These are phyloP conservation scores for Eulimnadia texana DNA, from an alignment of 1,140 invertebrate genomes.

Conservation along the genomic window DNA sequence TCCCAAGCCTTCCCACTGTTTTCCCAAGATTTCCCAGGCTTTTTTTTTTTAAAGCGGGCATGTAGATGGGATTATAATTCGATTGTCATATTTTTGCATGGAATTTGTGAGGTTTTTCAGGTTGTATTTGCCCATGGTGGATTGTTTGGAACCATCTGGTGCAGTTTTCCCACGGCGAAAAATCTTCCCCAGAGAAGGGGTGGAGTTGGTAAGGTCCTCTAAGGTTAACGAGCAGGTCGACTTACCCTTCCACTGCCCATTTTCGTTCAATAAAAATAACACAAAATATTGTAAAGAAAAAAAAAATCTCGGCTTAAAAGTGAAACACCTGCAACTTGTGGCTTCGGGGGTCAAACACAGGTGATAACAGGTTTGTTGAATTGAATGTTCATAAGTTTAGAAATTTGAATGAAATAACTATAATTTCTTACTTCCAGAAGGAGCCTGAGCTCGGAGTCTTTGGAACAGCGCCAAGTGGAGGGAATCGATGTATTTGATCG, in stretches of 20 bases:
- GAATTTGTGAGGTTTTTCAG: too few species aligned
- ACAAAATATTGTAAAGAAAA: not conserved
- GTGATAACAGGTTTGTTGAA: not conserved
- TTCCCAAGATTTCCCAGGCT: too few species aligned
- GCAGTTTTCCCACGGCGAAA: not conserved
- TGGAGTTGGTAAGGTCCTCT: not conserved
- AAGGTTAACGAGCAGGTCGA: not conserved
- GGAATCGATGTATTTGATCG: slow-evolving; percentile 29
- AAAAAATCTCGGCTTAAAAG: not conserved
- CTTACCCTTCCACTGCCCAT: not conserved
- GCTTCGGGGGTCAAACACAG: not conserved
- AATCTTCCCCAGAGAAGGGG: not conserved
- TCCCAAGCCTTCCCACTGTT: too few species aligned
- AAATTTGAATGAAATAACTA: not conserved
- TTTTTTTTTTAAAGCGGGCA: too few species aligned
- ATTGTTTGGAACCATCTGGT: not conserved
- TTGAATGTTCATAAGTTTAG: not conserved
- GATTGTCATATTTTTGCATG: too few species aligned
- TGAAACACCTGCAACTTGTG: not conserved
- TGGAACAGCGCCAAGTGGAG: slow-evolving; percentile 26
- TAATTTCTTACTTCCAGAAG: not conserved
- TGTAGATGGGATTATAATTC: too few species aligned
- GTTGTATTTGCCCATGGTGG: not conserved
- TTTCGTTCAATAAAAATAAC: not conserved
- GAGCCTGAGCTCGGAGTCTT: slow-evolving; percentile 23